These are phyloP conservation scores for Poecilus cupreus DNA, from an alignment of 2,888 invertebrate species.

Conservation along the genomic window DNA sequence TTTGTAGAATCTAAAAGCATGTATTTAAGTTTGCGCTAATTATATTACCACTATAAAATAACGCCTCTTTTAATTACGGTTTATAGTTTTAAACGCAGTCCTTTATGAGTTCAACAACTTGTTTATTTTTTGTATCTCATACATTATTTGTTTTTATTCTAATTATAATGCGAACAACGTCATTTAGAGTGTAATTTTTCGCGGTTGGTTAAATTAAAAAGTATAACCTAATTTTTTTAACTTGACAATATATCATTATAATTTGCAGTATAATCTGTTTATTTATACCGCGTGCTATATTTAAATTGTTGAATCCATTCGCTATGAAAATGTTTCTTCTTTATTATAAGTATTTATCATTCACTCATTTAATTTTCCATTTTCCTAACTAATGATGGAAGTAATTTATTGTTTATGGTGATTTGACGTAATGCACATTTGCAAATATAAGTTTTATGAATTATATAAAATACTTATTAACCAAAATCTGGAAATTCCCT, in stretches of 20 bases:
- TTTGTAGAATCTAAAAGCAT: neutral
- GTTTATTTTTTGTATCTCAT: neutral
- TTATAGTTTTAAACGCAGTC: neutral
- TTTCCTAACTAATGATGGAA: no score
- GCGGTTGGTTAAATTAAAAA: constrained; percentile 1
- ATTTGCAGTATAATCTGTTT: neutral
- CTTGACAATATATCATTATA: neutral
- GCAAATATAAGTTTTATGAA: no score
- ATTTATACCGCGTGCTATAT: neutral
- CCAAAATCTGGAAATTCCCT: no score
- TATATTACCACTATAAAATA: neutral
- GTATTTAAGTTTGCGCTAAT: neutral
- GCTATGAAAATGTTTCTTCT: no score
- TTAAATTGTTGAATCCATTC: no score
- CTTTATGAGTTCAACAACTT: neutral
- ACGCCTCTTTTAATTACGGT: neutral
- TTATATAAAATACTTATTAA: no score
- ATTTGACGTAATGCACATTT: no score
- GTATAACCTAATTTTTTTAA: neutral
- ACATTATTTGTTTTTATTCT: neutral
- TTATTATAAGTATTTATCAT: no score
- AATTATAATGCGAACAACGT: neutral
- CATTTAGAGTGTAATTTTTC: neutral
- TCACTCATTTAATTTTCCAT: no score
- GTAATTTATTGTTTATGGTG: no score